A percentile compares a stretch with the other conserved stretches of the same genome.
phyloP scores from a whole-genome alignment of 2,113 vertebrate genomes.

The Melanerpes aurifrons region DNA sequence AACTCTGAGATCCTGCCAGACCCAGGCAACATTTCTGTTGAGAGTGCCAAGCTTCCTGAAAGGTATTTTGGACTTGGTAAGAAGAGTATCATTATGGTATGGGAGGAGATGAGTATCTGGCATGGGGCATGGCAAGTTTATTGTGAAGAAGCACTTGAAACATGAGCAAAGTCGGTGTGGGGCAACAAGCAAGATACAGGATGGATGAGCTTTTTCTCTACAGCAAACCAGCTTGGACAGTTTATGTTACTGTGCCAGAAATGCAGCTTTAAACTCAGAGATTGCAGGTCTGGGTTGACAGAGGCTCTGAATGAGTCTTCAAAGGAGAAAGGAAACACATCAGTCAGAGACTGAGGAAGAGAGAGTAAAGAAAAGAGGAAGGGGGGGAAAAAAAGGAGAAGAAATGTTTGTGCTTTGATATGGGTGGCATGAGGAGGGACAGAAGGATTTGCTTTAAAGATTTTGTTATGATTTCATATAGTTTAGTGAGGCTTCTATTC shows the following conservation, averaged over 20 bases:
- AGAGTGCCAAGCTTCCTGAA: conserved; percentile 61
- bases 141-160: conserved; percentile 30
- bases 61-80: conserved; percentile 61
- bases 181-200: conserved; percentile 12
- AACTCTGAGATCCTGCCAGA: conserved; percentile 39
- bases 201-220: not conserved
- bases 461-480: not conserved
- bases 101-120: conserved; percentile 23
- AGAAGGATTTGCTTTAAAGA: not conserved
- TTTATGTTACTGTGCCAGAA: conserved; percentile 43
- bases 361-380: not conserved
- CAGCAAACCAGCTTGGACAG: not conserved
- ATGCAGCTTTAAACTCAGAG: conserved; percentile 47
- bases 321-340: not conserved
- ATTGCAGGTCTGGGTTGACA: not conserved
- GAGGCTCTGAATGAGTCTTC: conserved; percentile 17
- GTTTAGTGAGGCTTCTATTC: not conserved
- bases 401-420: conserved; percentile 13
- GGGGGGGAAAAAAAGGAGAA: not conserved
- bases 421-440: conserved; percentile 24
- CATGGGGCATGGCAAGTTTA: conserved; percentile 12
- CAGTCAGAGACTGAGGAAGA: conserved; percentile 63
- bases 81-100: conserved; percentile 44
- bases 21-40: not conserved
- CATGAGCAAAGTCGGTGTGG: conserved; percentile 30